Base-by-base conservation (phyloP, 2,888 invertebrate species). In the Sisyra nigra region DNA sequence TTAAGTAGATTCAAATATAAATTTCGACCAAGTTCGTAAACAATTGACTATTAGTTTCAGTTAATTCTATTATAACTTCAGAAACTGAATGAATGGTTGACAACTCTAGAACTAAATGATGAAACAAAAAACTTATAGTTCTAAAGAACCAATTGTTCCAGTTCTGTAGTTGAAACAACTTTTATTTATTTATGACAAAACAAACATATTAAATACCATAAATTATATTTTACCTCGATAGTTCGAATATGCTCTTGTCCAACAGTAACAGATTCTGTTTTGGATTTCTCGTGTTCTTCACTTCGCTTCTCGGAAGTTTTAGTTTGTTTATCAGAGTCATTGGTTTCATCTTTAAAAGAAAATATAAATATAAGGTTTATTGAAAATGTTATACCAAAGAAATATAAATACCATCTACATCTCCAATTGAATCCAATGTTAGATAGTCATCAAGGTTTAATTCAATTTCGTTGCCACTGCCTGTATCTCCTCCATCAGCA, bases 391-490 rank as follows among this genome's bases (percentile, higher is more conserved):
- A 24, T 37, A 9, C 65, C 35, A 41, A 14, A 40, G 14, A 30
- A 30, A 13, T 14, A 3, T 51, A 54, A 59, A 64, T 65, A 75
- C 78, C 81, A 62, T 85, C 85, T 17, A 82, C 81, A 61, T 85
- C 85, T 6, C 87, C 87, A 24, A 87, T 83, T 3, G 87, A 86
- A 61, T 88, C 87, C n/a, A 88, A 72, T 1, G 87, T 86, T 70
- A 85, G 81, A 56, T 86, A 87, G 56, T 85, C 84, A 50, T 85
- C 85, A 49, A 87, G 67, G 63, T 84, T 81, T 3, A 81, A 73
- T 57, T 80, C 80, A 7, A 68, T 69, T 15, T 76, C 81, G 46
- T 70, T 71, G 43, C 71, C 80, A 11, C 70, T 69, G 13, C 70
- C 75, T 24, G 24, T 24, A 36, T 72, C 74, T 1, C 58, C 61